Evolutionary conservation across 23 tunicate genomes (phyloP).

Genomic region (Styela clava): DNA sequence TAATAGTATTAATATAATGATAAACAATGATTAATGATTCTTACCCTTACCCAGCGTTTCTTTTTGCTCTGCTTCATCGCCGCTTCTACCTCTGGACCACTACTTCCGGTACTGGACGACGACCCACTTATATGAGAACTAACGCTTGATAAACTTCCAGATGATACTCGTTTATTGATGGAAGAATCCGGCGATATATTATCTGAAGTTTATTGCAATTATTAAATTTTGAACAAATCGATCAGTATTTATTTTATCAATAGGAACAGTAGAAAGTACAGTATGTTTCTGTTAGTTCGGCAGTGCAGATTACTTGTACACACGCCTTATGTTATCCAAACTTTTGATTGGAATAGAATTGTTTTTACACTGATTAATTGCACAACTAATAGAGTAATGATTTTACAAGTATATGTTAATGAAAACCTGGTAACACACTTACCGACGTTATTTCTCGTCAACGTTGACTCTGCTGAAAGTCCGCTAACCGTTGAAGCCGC

Average conservation of each 20-base stretch:
- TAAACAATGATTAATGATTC: background rate
- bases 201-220: background rate
- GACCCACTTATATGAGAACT: conserved; percentile 93
- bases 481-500: background rate
- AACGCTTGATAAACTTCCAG: conserved; percentile 89
- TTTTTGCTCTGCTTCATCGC: conserved; percentile 34
- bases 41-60: conserved; percentile 62
- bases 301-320: too few relatives aligned
- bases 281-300: too few relatives aligned
- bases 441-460: conserved; percentile 16
- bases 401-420: too few relatives aligned
- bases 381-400: too few relatives aligned
- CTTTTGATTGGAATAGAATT: too few relatives aligned
- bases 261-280: too few relatives aligned
- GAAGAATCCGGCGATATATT: conserved; percentile 30
- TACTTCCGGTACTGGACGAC: conserved; percentile 55
- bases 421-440: too few relatives aligned
- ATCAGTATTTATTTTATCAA: background rate
- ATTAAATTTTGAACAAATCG: background rate
- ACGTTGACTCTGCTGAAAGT: background rate
- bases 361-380: too few relatives aligned
- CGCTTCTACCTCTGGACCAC: conserved; percentile 37
- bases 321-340: too few relatives aligned
- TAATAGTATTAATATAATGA: too few relatives aligned
- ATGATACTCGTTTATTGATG: conserved; percentile 71